These are phyloP conservation scores for Teleogryllus oceanicus DNA, from an alignment of 2,888 invertebrate genomes.

Conservation along the genomic window DNA sequence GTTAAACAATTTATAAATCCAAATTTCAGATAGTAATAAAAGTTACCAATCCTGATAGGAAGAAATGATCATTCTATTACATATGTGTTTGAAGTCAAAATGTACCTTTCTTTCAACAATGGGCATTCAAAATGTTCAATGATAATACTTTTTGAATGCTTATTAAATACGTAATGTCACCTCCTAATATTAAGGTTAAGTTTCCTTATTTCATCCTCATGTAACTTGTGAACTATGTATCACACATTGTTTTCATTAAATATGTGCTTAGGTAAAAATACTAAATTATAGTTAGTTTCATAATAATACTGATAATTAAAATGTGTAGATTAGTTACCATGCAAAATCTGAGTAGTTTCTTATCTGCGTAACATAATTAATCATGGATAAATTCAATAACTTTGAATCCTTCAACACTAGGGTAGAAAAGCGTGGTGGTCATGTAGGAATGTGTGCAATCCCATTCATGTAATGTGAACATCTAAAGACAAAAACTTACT, in stretches of 20 bases:
- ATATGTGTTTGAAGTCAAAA: neutral
- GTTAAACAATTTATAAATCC: neutral
- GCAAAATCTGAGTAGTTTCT: slow-evolving; percentile 29
- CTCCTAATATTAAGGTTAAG: neutral
- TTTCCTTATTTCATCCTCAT: slow-evolving; percentile 9
- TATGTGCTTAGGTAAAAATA: slow-evolving; percentile 31
- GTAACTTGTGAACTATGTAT: slow-evolving; percentile 1
- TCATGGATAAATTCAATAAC: slow-evolving; percentile 28
- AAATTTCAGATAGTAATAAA: neutral
- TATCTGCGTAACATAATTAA: slow-evolving; percentile 26
- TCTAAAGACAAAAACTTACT: slow-evolving; percentile 26
- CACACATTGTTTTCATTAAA: slow-evolving; percentile 20
- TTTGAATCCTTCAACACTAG: slow-evolving; percentile 24
- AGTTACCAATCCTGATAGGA: neutral
- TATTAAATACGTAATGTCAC: slow-evolving; percentile 4
- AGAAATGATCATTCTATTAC: neutral
- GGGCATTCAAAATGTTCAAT: slow-evolving; percentile 19
- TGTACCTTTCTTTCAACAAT: neutral
- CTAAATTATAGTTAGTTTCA: slow-evolving; percentile 36
- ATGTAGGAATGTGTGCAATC: slow-evolving; percentile 27
- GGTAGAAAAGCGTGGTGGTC: slow-evolving; percentile 23
- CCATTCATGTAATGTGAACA: slow-evolving; percentile 31
- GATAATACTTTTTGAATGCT: neutral
- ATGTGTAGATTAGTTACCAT: slow-evolving; percentile 30
- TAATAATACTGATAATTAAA: slow-evolving; percentile 30